These are phyloP conservation scores for Menidia menidia DNA, from an alignment of 2,797 vertebrate species.

Conservation along the genomic window DNA sequence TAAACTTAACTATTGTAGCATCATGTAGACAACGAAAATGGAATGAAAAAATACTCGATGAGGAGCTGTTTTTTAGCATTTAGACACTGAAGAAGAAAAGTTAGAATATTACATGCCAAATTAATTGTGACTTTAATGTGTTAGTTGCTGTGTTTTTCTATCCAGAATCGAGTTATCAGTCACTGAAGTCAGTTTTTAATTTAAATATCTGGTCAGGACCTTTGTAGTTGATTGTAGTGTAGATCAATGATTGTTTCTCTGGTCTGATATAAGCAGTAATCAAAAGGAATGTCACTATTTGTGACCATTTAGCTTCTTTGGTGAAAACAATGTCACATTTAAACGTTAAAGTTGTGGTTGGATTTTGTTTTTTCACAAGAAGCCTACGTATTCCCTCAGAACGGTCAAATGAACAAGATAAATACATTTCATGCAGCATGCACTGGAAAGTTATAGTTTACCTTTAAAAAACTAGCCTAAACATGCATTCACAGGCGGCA, in stretches of 20 bases:
- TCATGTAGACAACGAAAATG: not conserved
- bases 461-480: conserved; percentile 37
- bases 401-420: conserved; percentile 14
- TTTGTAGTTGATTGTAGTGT: not conserved
- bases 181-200: not conserved
- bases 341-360: conserved; percentile 33
- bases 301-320: conserved; percentile 19
- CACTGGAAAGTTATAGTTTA: conserved; percentile 58
- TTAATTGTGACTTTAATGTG: no score
- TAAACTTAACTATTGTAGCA: not conserved
- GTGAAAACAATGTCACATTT: conserved; percentile 26
- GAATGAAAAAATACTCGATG: not conserved
- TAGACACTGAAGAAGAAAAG: conserved; percentile 6
- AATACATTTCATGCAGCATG: conserved; percentile 31
- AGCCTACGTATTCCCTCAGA: not conserved
- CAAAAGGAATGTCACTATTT: conserved; percentile 5
- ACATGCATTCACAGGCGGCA: conserved; percentile 15
- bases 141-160: no score
- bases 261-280: conserved; percentile 11
- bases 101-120: not conserved
- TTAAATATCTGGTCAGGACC: not conserved
- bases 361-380: conserved; percentile 2
- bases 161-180: not conserved
- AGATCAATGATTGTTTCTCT: not conserved
- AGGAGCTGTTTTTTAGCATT: not conserved